phyloP scores from a whole-genome alignment of 2,888 invertebrate species.

The Protula sp. region DNA sequence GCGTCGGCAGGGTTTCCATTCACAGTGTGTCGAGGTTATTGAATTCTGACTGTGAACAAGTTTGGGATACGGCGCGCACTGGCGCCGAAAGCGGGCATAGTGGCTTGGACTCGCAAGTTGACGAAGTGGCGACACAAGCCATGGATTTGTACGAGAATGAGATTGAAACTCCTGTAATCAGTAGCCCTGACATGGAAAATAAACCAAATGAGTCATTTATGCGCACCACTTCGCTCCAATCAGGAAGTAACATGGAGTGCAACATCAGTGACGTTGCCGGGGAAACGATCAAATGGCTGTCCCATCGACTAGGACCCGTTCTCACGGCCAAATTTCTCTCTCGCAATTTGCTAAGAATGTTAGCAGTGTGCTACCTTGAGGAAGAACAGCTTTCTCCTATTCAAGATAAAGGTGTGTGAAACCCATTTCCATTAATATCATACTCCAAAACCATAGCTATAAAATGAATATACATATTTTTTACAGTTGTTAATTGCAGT shows the following conservation, averaged over 20 bases:
- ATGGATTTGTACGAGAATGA: not conserved
- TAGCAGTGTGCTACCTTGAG: slow-evolving; percentile 84
- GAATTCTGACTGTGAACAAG: not conserved
- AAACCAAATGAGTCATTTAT: no score
- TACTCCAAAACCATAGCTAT: no score
- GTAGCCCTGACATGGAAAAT: not conserved
- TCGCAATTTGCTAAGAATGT: slow-evolving; percentile 84
- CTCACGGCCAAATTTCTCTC: slow-evolving; percentile 85
- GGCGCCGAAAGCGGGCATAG: not conserved
- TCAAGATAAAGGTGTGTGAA: slow-evolving; percentile 30
- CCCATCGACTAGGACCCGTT: slow-evolving; percentile 88
- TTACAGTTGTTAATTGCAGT: not conserved
- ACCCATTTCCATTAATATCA: no score
- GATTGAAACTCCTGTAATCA: not conserved
- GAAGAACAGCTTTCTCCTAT: slow-evolving; percentile 29
- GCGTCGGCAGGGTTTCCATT: slow-evolving; percentile 17
- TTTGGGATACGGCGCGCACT: not conserved
- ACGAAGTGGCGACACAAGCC: not conserved
- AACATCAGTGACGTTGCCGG: slow-evolving; percentile 49
- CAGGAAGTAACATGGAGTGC: no score
- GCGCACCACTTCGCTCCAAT: no score
- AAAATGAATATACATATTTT: no score
- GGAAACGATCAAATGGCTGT: slow-evolving; percentile 69
- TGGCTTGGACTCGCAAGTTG: no score
- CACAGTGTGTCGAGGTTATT: slow-evolving; percentile 19